Conservation (phyloP, 2,888 invertebrate species). For the Leucania comma region DNA sequence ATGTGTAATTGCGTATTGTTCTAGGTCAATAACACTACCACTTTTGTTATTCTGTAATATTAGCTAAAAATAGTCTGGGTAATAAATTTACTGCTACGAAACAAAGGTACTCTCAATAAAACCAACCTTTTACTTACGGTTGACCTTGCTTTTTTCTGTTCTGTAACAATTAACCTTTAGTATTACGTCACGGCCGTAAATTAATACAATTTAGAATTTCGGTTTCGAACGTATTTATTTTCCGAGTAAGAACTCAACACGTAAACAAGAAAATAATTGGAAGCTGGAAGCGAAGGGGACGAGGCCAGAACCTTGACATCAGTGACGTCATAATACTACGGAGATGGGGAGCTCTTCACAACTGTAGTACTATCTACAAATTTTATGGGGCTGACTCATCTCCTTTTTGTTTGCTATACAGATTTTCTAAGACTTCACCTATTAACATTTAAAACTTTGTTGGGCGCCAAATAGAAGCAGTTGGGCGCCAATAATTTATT, state of each 20-base stretch:
- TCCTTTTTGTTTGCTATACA: constrained; percentile 8
- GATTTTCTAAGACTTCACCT: neutral
- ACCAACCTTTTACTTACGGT: neutral
- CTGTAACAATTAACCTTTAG: neutral
- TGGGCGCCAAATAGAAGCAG: constrained; percentile 9
- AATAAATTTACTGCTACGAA: constrained; percentile 4
- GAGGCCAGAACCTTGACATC: constrained; percentile 45
- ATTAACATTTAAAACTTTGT: neutral
- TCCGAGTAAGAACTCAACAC: constrained; percentile 8
- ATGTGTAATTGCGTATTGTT: constrained; percentile 66
- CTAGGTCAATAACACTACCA: constrained; percentile 61
- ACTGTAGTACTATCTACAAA: constrained; percentile 29
- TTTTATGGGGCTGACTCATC: constrained; percentile 40
- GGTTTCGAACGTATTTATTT: neutral
- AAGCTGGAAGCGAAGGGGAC: constrained; percentile 20
- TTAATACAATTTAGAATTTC: neutral
- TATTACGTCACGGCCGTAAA: neutral
- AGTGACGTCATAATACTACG: constrained; percentile 55
- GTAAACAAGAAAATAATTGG: constrained; percentile 36
- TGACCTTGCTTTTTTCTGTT: neutral
- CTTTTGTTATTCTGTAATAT: constrained; percentile 37
- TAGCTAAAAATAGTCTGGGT: constrained; percentile 20
- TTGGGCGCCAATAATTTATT: constrained; percentile 20
- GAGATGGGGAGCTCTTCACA: constrained; percentile 29
- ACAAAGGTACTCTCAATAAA: constrained; percentile 5